Evolutionary conservation across 2,797 vertebrate genomes (phyloP), one percentile per base, ranked within the genome.

Genomic region (Pagetopsis macropterus): DNA sequence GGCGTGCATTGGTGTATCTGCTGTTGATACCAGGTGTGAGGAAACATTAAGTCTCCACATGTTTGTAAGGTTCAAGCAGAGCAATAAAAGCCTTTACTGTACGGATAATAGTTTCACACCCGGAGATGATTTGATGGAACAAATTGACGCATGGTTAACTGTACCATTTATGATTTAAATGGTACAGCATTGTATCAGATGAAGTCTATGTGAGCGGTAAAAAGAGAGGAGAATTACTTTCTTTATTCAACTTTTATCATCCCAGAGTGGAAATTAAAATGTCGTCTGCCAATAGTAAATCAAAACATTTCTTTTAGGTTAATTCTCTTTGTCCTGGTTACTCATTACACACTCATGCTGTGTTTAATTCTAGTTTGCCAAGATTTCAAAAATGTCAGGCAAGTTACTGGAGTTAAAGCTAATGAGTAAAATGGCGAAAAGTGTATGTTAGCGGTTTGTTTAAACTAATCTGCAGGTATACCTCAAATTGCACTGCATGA

Each of bases 21-120:
- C 66, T n/a, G 23, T 31, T 48, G 72, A 31, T 15, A 33, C 57
- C 55, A 57, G 45, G 31, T 70, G 70, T 14, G 19, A 14, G 40
- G 17, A 45, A 17, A 23, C 33, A 8, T 54, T 7, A 64, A 1
- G 1, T 65, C 45, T 13, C 11, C 11, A 37, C 45, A 27, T 67
- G 15, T 27, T 27, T 17, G 40, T 17, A 11, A 8, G 11, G 15
- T 41, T 2, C 21, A 61, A 14, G 1, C 27, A 15, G 50, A 50
- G 19, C n/a, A 33, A 40, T 17, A 40, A 33, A 16, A 43, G 8
- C 19, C 3, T 63, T 16, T 6, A 5, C 13, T 43, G 19, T n/a
- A 3, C 58, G 49, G 70, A 81, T 78, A 58, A 62, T 27, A 60
- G 21, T 21, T 66, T 63, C 12, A 6, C 15, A 37, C 52, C 31